These are phyloP conservation scores for Tenthredo livida DNA, from an alignment of 2,888 invertebrate species.

Conservation along the genomic window DNA sequence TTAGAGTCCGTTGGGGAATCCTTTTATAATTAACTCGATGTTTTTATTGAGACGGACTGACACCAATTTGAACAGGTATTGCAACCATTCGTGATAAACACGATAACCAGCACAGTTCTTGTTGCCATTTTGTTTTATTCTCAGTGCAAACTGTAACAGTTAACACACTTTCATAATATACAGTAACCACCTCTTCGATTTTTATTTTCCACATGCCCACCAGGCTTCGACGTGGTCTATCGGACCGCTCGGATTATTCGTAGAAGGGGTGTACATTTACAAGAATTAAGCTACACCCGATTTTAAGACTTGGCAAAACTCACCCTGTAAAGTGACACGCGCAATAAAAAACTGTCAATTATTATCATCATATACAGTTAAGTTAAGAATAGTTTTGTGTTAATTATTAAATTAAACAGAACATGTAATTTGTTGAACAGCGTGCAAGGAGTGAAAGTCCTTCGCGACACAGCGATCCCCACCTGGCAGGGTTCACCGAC, in stretches of 20 bases:
- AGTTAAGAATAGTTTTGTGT: not conserved
- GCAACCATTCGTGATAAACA: not conserved
- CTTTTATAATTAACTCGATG: not conserved
- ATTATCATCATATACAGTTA: not conserved
- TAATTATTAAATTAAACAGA: not conserved
- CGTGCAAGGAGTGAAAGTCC: constrained; percentile 38
- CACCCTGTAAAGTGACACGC: not conserved
- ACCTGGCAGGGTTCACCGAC: constrained; percentile 28
- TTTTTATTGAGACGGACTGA: not conserved
- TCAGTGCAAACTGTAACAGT: constrained; percentile 3
- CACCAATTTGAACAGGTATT: not conserved
- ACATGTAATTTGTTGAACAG: constrained; percentile 43
- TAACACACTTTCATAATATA: not conserved
- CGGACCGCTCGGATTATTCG: not conserved
- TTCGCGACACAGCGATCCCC: constrained; percentile 17
- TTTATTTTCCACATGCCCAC: not conserved
- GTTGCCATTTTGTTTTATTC: constrained; percentile 3
- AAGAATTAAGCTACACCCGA: not conserved
- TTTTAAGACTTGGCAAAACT: not conserved
- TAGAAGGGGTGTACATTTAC: not conserved
- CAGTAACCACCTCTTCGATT: not conserved
- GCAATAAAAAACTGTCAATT: not conserved
- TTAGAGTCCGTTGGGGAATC: constrained; percentile 3
- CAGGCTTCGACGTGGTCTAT: not conserved
- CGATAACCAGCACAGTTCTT: not conserved